phyloP scores from a whole-genome alignment of 2,888 invertebrate genomes.

The Himalopsyche anomala region DNA sequence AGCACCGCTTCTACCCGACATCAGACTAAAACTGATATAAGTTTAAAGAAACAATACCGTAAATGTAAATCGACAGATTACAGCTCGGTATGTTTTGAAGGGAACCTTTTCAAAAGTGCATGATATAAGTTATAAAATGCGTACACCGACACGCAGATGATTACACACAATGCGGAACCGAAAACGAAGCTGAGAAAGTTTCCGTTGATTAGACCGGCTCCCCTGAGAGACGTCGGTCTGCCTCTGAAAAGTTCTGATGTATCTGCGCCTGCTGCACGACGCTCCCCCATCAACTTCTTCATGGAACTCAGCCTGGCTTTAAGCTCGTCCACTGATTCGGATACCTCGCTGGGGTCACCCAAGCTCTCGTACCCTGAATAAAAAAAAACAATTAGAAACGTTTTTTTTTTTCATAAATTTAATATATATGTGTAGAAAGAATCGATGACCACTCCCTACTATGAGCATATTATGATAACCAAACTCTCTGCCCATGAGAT shows the following conservation, averaged over 20 bases:
- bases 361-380: conserved; percentile 59
- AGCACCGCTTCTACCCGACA: background rate
- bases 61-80: conserved; percentile 70
- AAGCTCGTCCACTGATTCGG: conserved; percentile 88
- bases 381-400: too few species aligned
- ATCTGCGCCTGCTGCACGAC: conserved; percentile 76
- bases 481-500: too few species aligned
- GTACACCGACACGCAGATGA: conserved; percentile 88
- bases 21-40: background rate
- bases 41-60: background rate
- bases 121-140: conserved; percentile 90
- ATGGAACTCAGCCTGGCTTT: conserved; percentile 86
- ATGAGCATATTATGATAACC: background rate
- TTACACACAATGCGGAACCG: conserved; percentile 85
- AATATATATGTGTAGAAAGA: background rate
- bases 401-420: too few species aligned
- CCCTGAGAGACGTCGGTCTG: conserved; percentile 74
- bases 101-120: conserved; percentile 89
- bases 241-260: conserved; percentile 74
- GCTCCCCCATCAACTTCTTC: conserved; percentile 88
- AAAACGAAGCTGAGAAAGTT: conserved; percentile 91
- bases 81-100: conserved; percentile 87
- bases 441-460: background rate
- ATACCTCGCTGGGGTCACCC: conserved; percentile 69
- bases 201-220: conserved; percentile 85